phyloP scores from a whole-genome alignment of 2,113 vertebrate species.

The Columba janthina region DNA sequence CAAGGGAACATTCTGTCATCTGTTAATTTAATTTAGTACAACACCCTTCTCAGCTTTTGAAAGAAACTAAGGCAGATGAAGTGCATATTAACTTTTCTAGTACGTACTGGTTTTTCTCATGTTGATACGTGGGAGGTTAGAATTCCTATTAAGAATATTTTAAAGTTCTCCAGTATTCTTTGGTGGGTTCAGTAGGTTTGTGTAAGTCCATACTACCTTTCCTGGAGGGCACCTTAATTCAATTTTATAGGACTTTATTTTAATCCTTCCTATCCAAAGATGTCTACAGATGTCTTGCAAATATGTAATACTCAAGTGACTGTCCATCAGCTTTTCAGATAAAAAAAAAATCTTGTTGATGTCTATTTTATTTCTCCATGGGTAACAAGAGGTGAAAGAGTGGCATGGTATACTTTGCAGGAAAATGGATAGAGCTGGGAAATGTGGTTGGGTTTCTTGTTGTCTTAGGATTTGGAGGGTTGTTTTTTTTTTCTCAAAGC shows the following conservation, averaged over 20 bases:
- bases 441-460: neutral
- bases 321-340: neutral
- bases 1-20: neutral
- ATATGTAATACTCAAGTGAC: neutral
- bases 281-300: neutral
- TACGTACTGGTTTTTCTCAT: slow-evolving; percentile 15
- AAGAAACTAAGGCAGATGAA: neutral
- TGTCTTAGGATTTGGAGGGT: neutral
- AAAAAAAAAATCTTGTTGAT: neutral
- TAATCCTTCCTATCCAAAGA: neutral
- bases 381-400: neutral
- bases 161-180: neutral
- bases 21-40: neutral
- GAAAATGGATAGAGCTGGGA: neutral
- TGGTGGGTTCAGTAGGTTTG: neutral
- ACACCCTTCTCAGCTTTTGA: neutral
- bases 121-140: slow-evolving; percentile 3
- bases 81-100: neutral
- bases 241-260: neutral
- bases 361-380: neutral
- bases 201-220: neutral
- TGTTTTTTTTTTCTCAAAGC: neutral
- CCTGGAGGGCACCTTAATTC: neutral
- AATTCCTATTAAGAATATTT: neutral
- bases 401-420: neutral